Conservation (phyloP, 2,113 vertebrate genomes). For the Lophotis ruficrista region DNA sequence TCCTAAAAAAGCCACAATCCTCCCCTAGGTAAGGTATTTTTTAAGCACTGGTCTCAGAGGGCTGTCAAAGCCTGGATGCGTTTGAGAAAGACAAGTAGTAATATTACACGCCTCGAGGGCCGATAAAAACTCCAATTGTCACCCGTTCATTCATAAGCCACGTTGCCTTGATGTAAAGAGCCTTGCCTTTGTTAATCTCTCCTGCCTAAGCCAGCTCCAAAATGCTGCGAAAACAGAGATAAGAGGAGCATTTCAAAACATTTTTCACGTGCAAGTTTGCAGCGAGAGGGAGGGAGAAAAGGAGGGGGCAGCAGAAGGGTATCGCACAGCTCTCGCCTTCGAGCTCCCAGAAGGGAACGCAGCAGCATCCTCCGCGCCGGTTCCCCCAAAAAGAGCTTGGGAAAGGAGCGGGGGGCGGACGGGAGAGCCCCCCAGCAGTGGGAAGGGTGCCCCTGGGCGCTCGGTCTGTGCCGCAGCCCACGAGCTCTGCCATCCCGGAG, state of each 20-base stretch:
- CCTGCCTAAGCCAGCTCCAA: constrained; percentile 1
- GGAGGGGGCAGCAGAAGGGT: not conserved
- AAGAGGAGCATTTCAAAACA: not conserved
- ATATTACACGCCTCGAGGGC: not conserved
- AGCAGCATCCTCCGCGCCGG: not conserved
- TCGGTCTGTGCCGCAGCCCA: not conserved
- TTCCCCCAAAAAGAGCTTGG: not conserved
- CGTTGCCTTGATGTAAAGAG: not conserved
- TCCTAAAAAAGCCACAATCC: not conserved
- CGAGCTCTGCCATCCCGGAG: not conserved
- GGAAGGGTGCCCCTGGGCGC: not conserved
- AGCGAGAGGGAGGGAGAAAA: not conserved
- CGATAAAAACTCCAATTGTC: not conserved
- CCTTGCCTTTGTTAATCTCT: constrained; percentile 16
- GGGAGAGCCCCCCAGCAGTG: not conserved
- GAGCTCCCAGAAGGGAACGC: not conserved
- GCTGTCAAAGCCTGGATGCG: not conserved
- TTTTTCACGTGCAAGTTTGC: not conserved
- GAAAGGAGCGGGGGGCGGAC: not conserved
- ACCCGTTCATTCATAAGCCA: not conserved
- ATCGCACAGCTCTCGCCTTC: not conserved
- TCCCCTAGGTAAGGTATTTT: not conserved
- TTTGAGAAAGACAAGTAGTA: not conserved
- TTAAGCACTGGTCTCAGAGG: not conserved
- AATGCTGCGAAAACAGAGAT: constrained; percentile 37